phyloP scores from a whole-genome alignment of 1,140 invertebrate species.

The Bombyx mandarina region DNA sequence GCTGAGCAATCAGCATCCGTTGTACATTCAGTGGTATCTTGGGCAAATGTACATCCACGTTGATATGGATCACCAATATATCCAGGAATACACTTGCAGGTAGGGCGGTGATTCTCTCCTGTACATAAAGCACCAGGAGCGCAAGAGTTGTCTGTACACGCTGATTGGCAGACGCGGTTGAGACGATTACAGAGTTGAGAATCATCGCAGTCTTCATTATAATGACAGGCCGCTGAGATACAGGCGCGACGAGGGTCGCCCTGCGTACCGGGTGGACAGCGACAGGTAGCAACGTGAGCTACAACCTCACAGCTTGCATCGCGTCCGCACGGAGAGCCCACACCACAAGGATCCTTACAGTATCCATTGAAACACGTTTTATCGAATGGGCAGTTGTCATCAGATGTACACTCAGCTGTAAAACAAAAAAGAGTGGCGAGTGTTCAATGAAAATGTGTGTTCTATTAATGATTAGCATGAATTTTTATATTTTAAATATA shows the following conservation, averaged over 20 bases:
- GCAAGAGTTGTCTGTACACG: slow-evolving; percentile 84
- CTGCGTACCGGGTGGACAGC: slow-evolving; percentile 87
- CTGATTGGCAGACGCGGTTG: slow-evolving; percentile 86
- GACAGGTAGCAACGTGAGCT: slow-evolving; percentile 84
- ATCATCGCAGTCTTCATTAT: slow-evolving; percentile 91
- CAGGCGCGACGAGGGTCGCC: slow-evolving; percentile 87
- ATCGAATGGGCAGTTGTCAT: slow-evolving; percentile 89
- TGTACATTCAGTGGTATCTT: slow-evolving; percentile 75
- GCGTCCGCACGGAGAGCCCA: slow-evolving; percentile 79
- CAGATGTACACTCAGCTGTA: slow-evolving; percentile 85
- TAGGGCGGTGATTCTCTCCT: slow-evolving; percentile 81
- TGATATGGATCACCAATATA: slow-evolving; percentile 85
- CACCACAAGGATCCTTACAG: slow-evolving; percentile 84
- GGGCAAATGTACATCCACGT: slow-evolving; percentile 73
- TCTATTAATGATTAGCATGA: no score
- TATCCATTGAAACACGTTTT: slow-evolving; percentile 84
- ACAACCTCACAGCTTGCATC: slow-evolving; percentile 83
- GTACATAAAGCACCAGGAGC: slow-evolving; percentile 81
- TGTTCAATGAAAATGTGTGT: no score
- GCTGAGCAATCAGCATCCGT: slow-evolving; percentile 83
- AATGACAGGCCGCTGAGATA: slow-evolving; percentile 86
- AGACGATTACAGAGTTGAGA: slow-evolving; percentile 88
- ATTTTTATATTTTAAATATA: not conserved
- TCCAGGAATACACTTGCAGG: slow-evolving; percentile 82
- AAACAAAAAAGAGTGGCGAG: slow-evolving; percentile 22